phyloP scores from a whole-genome alignment of 1,140 invertebrate genomes.

The Drosophila funebris region DNA sequence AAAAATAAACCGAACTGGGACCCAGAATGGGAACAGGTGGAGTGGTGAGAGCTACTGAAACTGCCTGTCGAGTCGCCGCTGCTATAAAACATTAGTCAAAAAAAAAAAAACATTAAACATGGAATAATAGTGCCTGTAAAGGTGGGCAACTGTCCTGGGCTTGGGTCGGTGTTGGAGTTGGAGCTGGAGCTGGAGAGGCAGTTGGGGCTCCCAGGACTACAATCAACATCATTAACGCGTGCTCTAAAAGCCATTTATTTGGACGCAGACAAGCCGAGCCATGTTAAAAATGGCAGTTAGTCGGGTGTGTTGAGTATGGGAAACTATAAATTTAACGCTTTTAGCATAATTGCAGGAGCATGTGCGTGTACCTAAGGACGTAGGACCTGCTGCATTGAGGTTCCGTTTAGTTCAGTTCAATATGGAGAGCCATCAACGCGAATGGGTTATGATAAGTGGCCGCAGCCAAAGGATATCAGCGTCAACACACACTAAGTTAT shows the following conservation, averaged over 20 bases:
- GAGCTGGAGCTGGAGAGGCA: too few relatives aligned
- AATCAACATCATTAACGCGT: conserved; percentile 81
- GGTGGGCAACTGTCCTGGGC: conserved; percentile 15
- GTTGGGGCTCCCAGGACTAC: conserved; percentile 55
- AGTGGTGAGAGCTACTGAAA: conserved; percentile 6
- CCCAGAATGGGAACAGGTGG: not conserved
- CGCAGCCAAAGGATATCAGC: conserved; percentile 61
- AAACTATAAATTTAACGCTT: conserved; percentile 80
- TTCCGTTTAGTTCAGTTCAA: not conserved
- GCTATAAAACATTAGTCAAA: conserved; percentile 57
- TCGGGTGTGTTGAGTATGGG: conserved; percentile 27
- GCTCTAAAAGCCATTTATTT: conserved; percentile 81
- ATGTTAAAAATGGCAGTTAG: conserved; percentile 58
- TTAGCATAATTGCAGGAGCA: conserved; percentile 76
- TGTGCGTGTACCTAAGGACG: conserved; percentile 57
- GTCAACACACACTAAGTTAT: conserved; percentile 69
- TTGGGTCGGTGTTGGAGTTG: not conserved
- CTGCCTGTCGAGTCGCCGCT: conserved; percentile 21
- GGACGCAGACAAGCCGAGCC: conserved; percentile 60
- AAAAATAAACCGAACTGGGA: conserved; percentile 54
- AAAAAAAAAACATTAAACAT: conserved; percentile 54
- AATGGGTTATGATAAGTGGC: conserved; percentile 74
- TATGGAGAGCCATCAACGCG: conserved; percentile 30
- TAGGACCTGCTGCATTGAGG: not conserved
- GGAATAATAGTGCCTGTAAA: conserved; percentile 39